Percentiles rank a stretch among this genome's conserved stretches.
Evolutionary conservation across 2,113 vertebrate species (phyloP).

Genomic region (Etheostoma cragini): DNA sequence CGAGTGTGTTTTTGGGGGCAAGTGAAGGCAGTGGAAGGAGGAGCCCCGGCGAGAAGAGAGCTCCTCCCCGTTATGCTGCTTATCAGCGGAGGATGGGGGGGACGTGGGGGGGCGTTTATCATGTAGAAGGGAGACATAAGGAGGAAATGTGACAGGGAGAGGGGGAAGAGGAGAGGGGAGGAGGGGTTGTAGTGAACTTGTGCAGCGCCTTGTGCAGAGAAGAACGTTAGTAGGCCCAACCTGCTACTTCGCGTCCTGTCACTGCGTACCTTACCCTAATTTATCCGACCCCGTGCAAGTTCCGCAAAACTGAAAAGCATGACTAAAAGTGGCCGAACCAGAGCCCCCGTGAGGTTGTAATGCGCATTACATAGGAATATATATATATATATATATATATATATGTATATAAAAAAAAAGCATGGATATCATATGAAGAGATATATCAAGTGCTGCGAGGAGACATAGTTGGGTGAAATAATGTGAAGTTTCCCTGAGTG

Average conservation of each 20-base stretch:
- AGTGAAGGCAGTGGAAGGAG: constrained; percentile 51
- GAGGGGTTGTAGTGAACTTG: background rate
- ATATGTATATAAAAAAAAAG: background rate
- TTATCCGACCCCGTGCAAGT: background rate
- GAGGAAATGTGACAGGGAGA: constrained; percentile 20
- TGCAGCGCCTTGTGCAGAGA: background rate
- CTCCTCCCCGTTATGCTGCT: constrained; percentile 74
- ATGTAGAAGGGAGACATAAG: constrained; percentile 5
- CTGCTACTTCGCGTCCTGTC: background rate
- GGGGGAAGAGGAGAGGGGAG: too few species aligned
- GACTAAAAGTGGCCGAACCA: background rate
- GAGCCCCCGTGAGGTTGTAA: constrained; percentile 20
- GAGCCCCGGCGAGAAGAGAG: constrained; percentile 59
- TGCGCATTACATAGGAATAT: background rate
- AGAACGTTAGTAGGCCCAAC: background rate
- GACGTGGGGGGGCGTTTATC: background rate
- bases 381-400: too few species aligned
- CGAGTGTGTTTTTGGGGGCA: constrained; percentile 11
- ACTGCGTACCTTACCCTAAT: background rate
- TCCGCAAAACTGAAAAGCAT: background rate
- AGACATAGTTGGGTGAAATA: too few species aligned
- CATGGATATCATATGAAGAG: background rate
- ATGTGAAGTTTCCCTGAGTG: background rate
- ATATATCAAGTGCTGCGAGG: background rate
- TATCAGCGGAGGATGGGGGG: constrained; percentile 42